A percentile compares a stretch with the other conserved stretches of the same genome.
Conservation (phyloP, 2,113 vertebrate species). For the Varanus komodoensis region DNA sequence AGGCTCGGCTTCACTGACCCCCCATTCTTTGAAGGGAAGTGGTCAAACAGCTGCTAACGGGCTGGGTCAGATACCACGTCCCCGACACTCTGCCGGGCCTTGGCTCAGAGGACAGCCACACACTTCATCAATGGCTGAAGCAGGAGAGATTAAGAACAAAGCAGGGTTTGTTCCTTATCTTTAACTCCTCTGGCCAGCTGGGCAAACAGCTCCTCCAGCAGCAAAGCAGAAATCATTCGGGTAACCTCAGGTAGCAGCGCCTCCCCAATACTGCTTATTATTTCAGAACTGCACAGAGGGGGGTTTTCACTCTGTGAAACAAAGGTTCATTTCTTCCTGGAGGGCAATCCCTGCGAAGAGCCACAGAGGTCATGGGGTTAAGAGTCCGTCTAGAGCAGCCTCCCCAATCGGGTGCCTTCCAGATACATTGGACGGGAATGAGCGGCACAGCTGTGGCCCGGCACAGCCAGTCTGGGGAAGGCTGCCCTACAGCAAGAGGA, state of each 20-base stretch:
- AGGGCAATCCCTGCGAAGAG: not conserved
- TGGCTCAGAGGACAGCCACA: not conserved
- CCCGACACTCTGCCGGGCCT: not conserved
- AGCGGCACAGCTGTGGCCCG: too few relatives aligned
- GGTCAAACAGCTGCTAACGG: not conserved
- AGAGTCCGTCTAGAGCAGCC: not conserved
- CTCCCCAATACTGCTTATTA: not conserved
- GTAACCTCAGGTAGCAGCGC: not conserved
- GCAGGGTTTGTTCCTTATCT: not conserved
- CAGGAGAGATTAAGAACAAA: not conserved
- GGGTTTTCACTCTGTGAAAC: not conserved
- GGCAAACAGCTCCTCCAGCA: not conserved
- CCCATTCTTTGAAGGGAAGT: conserved; percentile 12
- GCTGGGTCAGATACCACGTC: conserved; percentile 7
- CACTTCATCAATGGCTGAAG: not conserved
- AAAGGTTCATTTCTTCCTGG: not conserved
- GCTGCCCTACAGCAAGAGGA: too few relatives aligned
- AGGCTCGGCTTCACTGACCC: not conserved
- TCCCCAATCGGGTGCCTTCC: too few relatives aligned
- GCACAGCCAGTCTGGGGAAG: too few relatives aligned
- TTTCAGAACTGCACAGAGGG: not conserved
- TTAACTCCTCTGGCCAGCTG: accelerated
- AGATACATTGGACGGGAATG: too few relatives aligned
- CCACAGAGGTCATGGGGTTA: not conserved
- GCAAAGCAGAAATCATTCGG: not conserved